Percentiles rank a stretch among this genome's conserved stretches.
Conservation (phyloP, 2,888 invertebrate species). For the Cybosia mesomella region DNA sequence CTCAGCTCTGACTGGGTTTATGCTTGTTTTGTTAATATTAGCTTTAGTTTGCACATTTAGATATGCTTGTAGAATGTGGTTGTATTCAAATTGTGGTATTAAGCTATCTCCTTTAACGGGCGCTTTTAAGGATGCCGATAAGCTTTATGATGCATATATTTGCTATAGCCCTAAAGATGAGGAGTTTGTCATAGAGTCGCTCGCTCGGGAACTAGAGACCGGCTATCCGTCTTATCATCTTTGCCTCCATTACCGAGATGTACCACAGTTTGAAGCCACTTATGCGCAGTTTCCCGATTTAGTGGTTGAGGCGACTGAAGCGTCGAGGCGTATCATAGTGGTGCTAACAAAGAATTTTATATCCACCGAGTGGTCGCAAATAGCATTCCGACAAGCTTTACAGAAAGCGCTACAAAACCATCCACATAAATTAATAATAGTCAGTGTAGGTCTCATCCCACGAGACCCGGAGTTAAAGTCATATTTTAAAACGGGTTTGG, state of each 20-base stretch:
- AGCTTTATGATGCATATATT: conserved; percentile 97
- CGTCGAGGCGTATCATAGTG: conserved; percentile 94
- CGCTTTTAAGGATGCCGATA: conserved; percentile 93
- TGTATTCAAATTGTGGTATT: conserved; percentile 95
- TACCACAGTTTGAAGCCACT: conserved; percentile 90
- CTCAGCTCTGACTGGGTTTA: conserved; percentile 91
- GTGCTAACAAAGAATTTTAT: conserved; percentile 96
- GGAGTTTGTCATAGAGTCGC: conserved; percentile 94
- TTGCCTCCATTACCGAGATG: conserved; percentile 95
- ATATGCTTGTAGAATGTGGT: conserved; percentile 95
- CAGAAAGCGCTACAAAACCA: conserved; percentile 95
- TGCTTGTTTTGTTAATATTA: conserved; percentile 92
- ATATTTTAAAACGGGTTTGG: conserved; percentile 95
- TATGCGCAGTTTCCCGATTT: conserved; percentile 91
- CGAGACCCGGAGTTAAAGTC: conserved; percentile 95
- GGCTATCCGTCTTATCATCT: conserved; percentile 93
- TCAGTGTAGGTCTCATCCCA: conserved; percentile 92
- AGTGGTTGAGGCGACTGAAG: conserved; percentile 95
- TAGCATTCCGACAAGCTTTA: conserved; percentile 95
- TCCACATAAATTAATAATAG: conserved; percentile 94
- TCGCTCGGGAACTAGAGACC: conserved; percentile 95
- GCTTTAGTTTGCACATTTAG: conserved; percentile 95
- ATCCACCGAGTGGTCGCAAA: conserved; percentile 96
- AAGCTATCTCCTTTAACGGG: conserved; percentile 91
- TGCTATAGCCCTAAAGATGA: conserved; percentile 97